phyloP scores from a whole-genome alignment of 2,797 vertebrate genomes.

The Sarcoramphus papa region DNA sequence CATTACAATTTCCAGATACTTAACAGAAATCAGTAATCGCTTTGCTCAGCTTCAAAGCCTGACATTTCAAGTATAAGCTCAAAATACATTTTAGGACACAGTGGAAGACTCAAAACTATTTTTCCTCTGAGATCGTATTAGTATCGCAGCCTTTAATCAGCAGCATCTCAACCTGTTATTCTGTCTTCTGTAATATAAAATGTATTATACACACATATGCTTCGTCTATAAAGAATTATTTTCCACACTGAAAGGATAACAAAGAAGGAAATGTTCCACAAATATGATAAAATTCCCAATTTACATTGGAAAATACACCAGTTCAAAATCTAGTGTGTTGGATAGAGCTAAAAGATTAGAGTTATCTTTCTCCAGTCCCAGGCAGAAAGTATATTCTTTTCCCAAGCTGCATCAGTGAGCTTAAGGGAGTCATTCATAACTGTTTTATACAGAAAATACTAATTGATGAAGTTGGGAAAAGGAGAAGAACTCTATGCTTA shows the following conservation, averaged over 20 bases:
- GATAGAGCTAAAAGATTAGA: constrained; percentile 1
- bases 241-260: not conserved
- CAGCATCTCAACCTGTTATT: not conserved
- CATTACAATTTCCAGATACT: not conserved
- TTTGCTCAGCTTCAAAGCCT: not conserved
- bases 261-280: constrained; percentile 4
- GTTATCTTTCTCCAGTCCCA: not conserved
- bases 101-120: not conserved
- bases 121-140: not conserved
- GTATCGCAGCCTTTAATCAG: not conserved
- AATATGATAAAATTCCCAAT: not conserved
- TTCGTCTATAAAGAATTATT: not conserved
- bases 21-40: not conserved
- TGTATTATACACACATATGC: not conserved
- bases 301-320: constrained; percentile 12
- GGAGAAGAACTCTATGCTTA: not conserved
- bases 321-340: constrained; percentile 11
- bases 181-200: not conserved
- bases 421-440: not conserved
- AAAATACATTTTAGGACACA: not conserved
- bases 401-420: not conserved
- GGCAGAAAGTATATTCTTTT: not conserved
- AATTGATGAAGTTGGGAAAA: not conserved
- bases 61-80: not conserved
- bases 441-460: not conserved